phyloP scores from a whole-genome alignment of 2,113 vertebrate genomes.

The human region DNA sequence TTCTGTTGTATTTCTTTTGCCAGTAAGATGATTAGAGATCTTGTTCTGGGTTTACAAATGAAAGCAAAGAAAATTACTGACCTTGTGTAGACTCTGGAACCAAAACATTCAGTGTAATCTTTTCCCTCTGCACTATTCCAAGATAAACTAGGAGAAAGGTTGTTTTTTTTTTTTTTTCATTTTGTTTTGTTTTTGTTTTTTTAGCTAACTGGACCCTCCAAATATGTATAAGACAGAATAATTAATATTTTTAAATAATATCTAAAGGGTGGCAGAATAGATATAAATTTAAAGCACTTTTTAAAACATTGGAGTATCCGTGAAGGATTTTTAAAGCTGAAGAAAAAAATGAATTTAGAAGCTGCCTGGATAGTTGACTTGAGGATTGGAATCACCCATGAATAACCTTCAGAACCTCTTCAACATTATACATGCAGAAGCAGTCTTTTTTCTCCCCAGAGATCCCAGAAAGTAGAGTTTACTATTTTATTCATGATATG shows the following conservation, averaged over 20 bases:
- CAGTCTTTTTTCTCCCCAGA: too few relatives aligned
- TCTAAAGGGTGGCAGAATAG: slow-evolving; percentile 7
- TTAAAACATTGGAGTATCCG: background rate
- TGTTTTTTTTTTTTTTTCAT: background rate
- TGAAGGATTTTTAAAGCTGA: slow-evolving; percentile 1
- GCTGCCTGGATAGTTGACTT: background rate
- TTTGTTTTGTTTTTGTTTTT: background rate
- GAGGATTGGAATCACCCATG: background rate
- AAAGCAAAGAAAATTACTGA: slow-evolving; percentile 29
- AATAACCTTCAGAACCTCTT: background rate
- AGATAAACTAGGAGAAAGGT: background rate
- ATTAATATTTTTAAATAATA: slow-evolving; percentile 4
- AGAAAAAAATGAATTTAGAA: background rate
- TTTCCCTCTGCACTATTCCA: background rate
- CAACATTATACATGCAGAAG: background rate
- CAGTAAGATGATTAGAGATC: slow-evolving; percentile 40
- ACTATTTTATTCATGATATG: background rate
- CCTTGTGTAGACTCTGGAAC: slow-evolving; percentile 53
- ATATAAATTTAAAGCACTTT: background rate
- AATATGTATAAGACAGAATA: background rate
- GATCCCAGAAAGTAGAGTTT: background rate
- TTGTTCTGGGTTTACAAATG: slow-evolving; percentile 36
- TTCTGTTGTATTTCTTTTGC: slow-evolving; percentile 45
- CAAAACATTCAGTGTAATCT: background rate
- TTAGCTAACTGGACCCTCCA: background rate